A percentile compares a stretch with the other conserved stretches of the same genome.
phyloP scores from a whole-genome alignment of 2,113 vertebrate species.

The Toxotes chatareus region DNA sequence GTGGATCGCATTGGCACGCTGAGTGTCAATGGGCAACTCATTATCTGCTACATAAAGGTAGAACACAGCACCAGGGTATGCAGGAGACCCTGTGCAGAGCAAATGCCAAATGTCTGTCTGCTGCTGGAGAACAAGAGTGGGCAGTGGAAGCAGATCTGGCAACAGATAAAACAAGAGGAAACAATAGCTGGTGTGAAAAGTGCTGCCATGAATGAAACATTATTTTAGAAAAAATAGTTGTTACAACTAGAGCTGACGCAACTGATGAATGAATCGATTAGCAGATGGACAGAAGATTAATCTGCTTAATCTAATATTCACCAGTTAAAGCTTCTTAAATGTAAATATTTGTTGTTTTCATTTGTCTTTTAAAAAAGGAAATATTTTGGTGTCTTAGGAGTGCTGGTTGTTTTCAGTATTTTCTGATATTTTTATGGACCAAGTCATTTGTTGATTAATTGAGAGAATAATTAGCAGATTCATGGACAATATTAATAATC shows the following conservation, averaged over 20 bases:
- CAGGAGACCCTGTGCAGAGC: conserved; percentile 76
- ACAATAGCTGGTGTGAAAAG: not conserved
- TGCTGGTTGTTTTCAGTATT: too few relatives aligned
- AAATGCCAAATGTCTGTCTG: conserved; percentile 65
- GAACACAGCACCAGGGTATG: conserved; percentile 79
- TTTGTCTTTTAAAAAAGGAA: too few relatives aligned
- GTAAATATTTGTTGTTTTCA: too few relatives aligned
- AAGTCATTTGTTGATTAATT: not conserved
- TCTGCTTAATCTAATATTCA: too few relatives aligned
- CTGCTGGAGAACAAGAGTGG: conserved; percentile 72
- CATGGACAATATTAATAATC: too few relatives aligned
- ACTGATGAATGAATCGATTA: not conserved
- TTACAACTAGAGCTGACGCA: not conserved
- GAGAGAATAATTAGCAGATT: not conserved
- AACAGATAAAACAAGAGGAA: not conserved
- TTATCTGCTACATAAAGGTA: conserved; percentile 70
- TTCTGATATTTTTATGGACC: not conserved
- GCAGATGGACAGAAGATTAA: not conserved
- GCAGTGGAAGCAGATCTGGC: conserved; percentile 67
- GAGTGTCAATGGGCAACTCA: conserved; percentile 18
- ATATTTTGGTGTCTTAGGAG: too few relatives aligned
- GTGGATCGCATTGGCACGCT: not conserved
- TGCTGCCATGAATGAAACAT: too few relatives aligned
- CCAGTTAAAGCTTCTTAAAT: too few relatives aligned
- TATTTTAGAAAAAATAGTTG: not conserved